Base-by-base conservation (phyloP, 2,113 vertebrate species). In the Eurypyga helias region DNA sequence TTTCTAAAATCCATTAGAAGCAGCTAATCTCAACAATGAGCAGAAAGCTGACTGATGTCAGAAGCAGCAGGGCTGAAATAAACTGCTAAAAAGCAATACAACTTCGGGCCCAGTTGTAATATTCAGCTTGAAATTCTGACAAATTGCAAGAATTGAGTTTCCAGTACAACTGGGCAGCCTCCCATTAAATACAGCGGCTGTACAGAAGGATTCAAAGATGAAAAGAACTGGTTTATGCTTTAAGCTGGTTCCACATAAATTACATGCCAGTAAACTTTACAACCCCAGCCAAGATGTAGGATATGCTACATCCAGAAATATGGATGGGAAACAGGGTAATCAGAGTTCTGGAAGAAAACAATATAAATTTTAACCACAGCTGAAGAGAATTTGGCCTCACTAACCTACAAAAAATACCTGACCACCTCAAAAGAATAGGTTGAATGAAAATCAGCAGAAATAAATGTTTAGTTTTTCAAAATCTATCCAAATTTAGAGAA, bases 1-100 rank as follows among this genome's bases (percentile, higher is more conserved):
- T 83, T 83, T 69, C 62, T 73, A 52, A 86, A 88, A 86, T 77
- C 62, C 54, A 24, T 89, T 84, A 89, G 83, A 87, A 92, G 80
- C 34, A 91, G 49, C 58, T 88, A 76, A 83, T 91, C 49, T 54
- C 41, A 33, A 29, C 4, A 28, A 84, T 60, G 14, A 87, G n/a
- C 43, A 60, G 26, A 89, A 45, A 79, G 24, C 25, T 65, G 62
- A 82, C 38, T 76, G 41, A 65, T 67, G 45, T 57, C 43, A 79
- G 73, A 83, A 91, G 76, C 45, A 72, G 33, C 25, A 76, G 54
- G 17, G 78, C 49, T 91, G 61, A 79, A 96, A 83, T 29, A 64
- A 91, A 46, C 49, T 61, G 41, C 61, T 93, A 64, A 66, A 60
- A 85, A 87, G 62, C 38, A 85, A 14, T 9, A 36, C 0, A 5